Conservation (phyloP, 2,113 vertebrate genomes). For the Epinephelus moara region DNA sequence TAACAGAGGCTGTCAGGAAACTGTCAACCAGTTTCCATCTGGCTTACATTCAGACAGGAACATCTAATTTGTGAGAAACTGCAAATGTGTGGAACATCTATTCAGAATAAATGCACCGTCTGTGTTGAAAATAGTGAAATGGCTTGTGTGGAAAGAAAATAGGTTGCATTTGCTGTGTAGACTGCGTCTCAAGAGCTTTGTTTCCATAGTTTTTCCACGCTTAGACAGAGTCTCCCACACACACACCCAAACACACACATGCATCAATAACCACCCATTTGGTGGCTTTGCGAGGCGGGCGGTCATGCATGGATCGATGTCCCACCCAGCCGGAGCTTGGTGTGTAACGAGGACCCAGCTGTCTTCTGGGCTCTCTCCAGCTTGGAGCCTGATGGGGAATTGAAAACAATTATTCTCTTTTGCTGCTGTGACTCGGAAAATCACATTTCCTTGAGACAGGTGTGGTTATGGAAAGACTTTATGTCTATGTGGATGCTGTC, state of each 20-base stretch:
- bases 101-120: background rate
- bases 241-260: slow-evolving; percentile 2
- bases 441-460: background rate
- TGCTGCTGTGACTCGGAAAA: background rate
- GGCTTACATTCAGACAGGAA: background rate
- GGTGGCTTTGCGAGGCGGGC: background rate
- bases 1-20: slow-evolving; percentile 7
- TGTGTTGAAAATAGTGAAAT: background rate
- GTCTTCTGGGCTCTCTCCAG: background rate
- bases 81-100: background rate
- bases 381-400: slow-evolving; percentile 9
- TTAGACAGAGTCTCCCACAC: too few species aligned
- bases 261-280: slow-evolving; percentile 17
- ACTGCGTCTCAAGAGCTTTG: too few species aligned
- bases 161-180: background rate
- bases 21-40: slow-evolving; percentile 11
- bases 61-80: background rate
- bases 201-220: too few species aligned
- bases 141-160: background rate
- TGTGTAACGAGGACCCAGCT: slow-evolving; percentile 30
- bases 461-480: background rate
- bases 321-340: background rate
- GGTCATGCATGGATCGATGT: slow-evolving; percentile 28
- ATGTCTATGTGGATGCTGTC: background rate
- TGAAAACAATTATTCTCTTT: background rate